Evolutionary conservation across 2,888 invertebrate species (phyloP).

Genomic region (Lepidonotus clava): DNA sequence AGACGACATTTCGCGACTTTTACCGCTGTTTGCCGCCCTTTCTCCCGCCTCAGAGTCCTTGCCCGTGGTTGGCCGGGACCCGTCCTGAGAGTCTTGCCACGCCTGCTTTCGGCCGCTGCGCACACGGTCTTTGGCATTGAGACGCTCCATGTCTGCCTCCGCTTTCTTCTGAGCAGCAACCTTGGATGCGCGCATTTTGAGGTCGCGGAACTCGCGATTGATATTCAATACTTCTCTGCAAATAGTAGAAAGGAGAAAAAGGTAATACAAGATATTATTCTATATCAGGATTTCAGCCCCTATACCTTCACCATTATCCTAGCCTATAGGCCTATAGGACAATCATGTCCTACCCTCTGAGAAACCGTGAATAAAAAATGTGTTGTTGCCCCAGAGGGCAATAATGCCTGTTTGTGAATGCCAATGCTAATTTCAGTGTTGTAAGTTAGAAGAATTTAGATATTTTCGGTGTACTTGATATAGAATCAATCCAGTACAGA

Average conservation of each 20-base stretch:
- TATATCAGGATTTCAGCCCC: too few species aligned
- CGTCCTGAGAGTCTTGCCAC: neutral
- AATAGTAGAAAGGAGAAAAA: neutral
- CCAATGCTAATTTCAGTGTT: too few species aligned
- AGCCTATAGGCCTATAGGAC: too few species aligned
- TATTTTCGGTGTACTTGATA: too few species aligned
- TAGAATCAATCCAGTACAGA: too few species aligned
- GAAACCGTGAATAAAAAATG: too few species aligned
- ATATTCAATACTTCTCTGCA: conserved; percentile 65
- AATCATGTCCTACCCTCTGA: too few species aligned
- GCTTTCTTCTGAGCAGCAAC: conserved; percentile 55
- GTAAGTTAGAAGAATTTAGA: too few species aligned
- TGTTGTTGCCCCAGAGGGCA: too few species aligned
- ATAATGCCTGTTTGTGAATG: too few species aligned
- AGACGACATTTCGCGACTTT: neutral
- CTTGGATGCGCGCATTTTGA: conserved; percentile 60
- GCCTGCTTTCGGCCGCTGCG: neutral
- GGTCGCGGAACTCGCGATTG: conserved; percentile 62
- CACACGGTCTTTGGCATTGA: neutral
- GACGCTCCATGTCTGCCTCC: conserved; percentile 42
- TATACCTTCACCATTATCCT: too few species aligned
- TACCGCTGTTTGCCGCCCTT: neutral
- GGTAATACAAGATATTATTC: too few species aligned
- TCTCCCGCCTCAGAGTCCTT: neutral
- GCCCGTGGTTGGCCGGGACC: neutral